Base-by-base conservation (phyloP, 1,140 invertebrate species). In the Drosophila ercepeae region DNA sequence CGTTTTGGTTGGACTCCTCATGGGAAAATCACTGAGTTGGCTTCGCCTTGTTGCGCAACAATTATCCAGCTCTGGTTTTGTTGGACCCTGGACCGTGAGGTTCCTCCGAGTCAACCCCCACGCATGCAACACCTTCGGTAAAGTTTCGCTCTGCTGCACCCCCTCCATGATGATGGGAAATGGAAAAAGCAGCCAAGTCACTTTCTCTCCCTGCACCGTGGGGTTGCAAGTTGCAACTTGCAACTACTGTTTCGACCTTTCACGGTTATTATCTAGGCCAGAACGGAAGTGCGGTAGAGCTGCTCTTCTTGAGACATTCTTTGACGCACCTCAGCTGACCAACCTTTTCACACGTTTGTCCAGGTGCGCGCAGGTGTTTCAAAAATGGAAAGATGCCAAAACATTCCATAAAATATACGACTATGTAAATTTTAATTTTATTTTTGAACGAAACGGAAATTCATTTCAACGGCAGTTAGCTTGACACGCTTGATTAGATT, bases 261-360 rank as follows among this genome's bases (percentile, higher is more conserved):
- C 77, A 86, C 81, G 81, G 67, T 67, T 77, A 63, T 86, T 86
- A 60, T 73, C 53, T 61, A 23, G 49, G 27, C 60, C 39, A 16
- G 16, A 81, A 51, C 81, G 81, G 81, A 86, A 86, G 82, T 86
- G 76, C 82, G 72, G 72, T 69, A 82, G 81, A 86, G 88, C 76
- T 86, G 76, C 82, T 68, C 82, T 69, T 81, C 76, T 81, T 49
- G 55, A 63, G 57, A 46, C 53, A 57, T 72, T 61, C 57, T 69
- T 2, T 45, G 67, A 59, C 0, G 41, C 73, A 44, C 59, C 13
- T 61, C 67, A 25, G 48, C 61, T 72, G 48, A 84, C 61, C 76
- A 74, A 60, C 49, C 64, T 76, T 86, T 84, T 86, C 82, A 88
- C 82, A 88, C 81, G 76, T 75, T 50, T 5, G 16, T 73, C 54